Conservation (phyloP, 2,888 invertebrate genomes). For the Drosophila mayaguana region DNA sequence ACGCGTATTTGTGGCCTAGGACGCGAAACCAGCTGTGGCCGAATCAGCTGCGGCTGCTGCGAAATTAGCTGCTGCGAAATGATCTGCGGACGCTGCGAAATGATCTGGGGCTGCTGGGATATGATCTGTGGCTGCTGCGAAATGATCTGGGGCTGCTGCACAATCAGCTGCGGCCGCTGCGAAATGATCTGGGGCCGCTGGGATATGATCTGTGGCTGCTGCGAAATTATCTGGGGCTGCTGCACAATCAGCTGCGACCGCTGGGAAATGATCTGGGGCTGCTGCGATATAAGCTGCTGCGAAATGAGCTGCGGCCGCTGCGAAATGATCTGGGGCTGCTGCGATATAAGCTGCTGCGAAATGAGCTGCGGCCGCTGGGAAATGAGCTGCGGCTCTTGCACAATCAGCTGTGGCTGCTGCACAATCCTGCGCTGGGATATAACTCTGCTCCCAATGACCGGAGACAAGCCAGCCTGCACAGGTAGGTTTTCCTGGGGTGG, state of each 20-base stretch:
- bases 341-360: background rate
- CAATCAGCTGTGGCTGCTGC: background rate
- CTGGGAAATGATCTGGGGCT: too few species aligned
- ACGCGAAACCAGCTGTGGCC: too few species aligned
- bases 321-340: too few species aligned
- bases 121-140: background rate
- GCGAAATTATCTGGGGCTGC: background rate
- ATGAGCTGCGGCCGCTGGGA: too few species aligned
- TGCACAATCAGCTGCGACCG: background rate
- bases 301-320: too few species aligned
- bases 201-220: background rate
- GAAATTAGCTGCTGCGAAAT: background rate
- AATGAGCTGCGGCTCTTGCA: too few species aligned
- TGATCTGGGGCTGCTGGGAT: background rate
- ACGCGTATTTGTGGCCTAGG: too few species aligned
- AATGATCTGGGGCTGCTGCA: background rate
- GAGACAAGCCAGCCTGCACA: too few species aligned
- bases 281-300: background rate
- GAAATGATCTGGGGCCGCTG: background rate
- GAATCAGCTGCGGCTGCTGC: too few species aligned
- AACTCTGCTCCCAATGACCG: background rate
- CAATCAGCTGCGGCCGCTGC: background rate
- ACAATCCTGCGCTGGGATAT: background rate
- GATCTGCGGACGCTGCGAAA: too few species aligned
- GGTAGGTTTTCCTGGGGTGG: slow-evolving; percentile 22